Base-by-base conservation (phyloP, 1,140 invertebrate species). In the Holotrichia oblita region DNA sequence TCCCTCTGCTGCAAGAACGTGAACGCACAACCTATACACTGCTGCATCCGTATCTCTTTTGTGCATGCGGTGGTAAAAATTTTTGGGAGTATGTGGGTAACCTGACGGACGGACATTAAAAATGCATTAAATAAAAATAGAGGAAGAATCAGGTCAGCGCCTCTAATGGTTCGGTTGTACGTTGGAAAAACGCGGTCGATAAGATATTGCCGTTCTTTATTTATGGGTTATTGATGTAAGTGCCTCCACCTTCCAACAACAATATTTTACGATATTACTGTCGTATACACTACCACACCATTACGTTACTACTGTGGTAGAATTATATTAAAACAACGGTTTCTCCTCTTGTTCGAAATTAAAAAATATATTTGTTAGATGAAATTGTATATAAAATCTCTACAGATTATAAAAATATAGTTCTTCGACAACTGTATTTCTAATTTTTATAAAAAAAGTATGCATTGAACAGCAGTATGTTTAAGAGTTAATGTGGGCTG, bases 91-190 rank as follows among this genome's bases (percentile, higher is more conserved):
- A 34, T 55, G 48, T 14, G n/a, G 14, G 48, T 55, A 14, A n/a
- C 48, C 6, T 17, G 48, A 55, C 48, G 48, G n/a, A 17, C 12
- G 48, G 17, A 17, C 48, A 55, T 55, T 55, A 55, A 55, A 55
- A 55, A 55, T 55, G 48, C 48, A 55, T 55, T 55, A 55, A 55
- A 55, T 17, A 55, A 55, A 55, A 55, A 55, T 55, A 55, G 48
- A 17, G 48, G 48, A 55, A 55, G 48, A 55, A 55, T n/a, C 48
- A 55, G 48, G 48, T 17, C 48, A 17, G 48, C 12, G 48, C 48
- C 14, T 55, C 17, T 55, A 55, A 55, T 55, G 48, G 48, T 55
- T 55, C n/a, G n/a, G 27, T 34, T 17, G 14, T 14, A 55, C 17
- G 48, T 55, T 55, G 14, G 48, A 6, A n/a, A 0, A 14, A n/a